Conservation (phyloP, 2,888 invertebrate species). For the Synanthedon andrenaeformis region DNA sequence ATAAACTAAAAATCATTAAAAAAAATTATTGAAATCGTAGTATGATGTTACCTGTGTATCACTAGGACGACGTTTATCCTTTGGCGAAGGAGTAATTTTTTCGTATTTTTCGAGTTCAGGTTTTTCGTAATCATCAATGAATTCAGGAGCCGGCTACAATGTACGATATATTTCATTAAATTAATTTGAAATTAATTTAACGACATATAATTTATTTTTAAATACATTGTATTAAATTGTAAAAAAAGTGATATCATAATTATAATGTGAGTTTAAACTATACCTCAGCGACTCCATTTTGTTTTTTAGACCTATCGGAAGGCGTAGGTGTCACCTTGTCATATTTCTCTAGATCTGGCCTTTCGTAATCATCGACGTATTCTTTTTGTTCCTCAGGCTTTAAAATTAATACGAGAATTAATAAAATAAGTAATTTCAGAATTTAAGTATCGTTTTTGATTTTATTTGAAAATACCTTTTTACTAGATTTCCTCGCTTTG, state of each 20-base stretch:
- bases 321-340: slow-evolving; percentile 68
- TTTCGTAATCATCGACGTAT: slow-evolving; percentile 78
- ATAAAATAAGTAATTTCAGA: background rate
- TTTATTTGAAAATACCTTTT: slow-evolving; percentile 38
- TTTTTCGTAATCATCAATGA: slow-evolving; percentile 79
- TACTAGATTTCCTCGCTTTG: slow-evolving; percentile 41
- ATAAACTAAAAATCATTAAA: background rate
- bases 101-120: slow-evolving; percentile 78
- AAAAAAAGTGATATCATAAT: background rate
- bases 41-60: slow-evolving; percentile 43
- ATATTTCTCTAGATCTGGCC: slow-evolving; percentile 78
- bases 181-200: background rate
- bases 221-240: background rate
- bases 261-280: background rate
- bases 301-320: slow-evolving; percentile 49
- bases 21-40: background rate
- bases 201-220: background rate
- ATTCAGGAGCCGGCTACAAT: slow-evolving; percentile 54
- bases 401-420: slow-evolving; percentile 11
- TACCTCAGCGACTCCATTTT: slow-evolving; percentile 60
- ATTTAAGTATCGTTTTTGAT: background rate
- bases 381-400: slow-evolving; percentile 63
- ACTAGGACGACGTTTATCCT: slow-evolving; percentile 51
- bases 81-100: slow-evolving; percentile 56
- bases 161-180: background rate